Conservation (phyloP, 2,888 invertebrate genomes). For the Latrodectus elegans region DNA sequence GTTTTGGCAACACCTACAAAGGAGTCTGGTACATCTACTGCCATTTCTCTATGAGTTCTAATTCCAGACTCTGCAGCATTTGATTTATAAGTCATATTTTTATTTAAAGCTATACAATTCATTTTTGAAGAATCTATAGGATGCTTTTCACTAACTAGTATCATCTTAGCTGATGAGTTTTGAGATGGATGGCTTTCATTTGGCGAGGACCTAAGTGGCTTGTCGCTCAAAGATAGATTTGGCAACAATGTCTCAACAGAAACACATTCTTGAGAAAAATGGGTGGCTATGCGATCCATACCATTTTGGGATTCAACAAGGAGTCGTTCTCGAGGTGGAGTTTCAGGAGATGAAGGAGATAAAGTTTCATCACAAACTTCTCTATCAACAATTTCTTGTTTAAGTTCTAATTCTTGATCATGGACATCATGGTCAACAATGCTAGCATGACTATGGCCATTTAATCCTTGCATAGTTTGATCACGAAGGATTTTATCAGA, state of each 20-base stretch:
- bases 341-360: constrained; percentile 61
- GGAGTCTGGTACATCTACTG: constrained; percentile 97
- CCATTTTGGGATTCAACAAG: constrained; percentile 60
- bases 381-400: constrained; percentile 70
- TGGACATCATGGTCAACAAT: constrained; percentile 42
- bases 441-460: constrained; percentile 57
- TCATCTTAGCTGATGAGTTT: constrained; percentile 4
- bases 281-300: constrained; percentile 35
- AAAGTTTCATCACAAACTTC: constrained; percentile 43
- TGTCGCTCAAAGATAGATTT: constrained; percentile 44
- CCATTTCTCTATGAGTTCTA: constrained; percentile 91
- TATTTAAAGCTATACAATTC: constrained; percentile 10
- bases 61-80: constrained; percentile 34
- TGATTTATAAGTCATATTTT: constrained; percentile 26
- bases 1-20: constrained; percentile 93
- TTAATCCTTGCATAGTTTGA: constrained; percentile 38
- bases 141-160: constrained; percentile 14
- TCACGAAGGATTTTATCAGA: constrained; percentile 20
- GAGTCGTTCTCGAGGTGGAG: constrained; percentile 61
- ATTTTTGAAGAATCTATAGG: constrained; percentile 6
- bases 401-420: constrained; percentile 71
- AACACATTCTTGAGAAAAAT: constrained; percentile 59
- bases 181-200: constrained; percentile 42
- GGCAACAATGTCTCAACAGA: constrained; percentile 62
- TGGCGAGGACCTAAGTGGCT: constrained; percentile 50